A percentile compares a stretch with the other conserved stretches of the same genome.
Evolutionary conservation across 2,797 vertebrate genomes (phyloP).

Genomic region (Psittacula derbiana): DNA sequence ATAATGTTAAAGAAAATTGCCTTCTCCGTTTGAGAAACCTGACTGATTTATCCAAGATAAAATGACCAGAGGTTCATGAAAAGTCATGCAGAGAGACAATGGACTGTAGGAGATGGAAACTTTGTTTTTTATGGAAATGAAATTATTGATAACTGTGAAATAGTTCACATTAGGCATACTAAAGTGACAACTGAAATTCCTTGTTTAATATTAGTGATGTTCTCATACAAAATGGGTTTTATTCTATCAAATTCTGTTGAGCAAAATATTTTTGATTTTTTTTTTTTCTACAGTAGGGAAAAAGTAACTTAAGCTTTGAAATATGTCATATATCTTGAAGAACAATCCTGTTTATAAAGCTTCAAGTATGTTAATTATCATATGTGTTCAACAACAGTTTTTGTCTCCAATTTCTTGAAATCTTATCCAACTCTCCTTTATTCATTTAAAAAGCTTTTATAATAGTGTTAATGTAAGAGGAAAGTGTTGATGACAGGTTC

Average conservation of each 20-base stretch:
- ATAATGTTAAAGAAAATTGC: background rate
- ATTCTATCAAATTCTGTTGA: background rate
- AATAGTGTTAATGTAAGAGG: background rate
- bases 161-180: background rate
- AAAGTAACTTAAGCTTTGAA: background rate
- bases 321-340: background rate
- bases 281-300: background rate
- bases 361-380: background rate
- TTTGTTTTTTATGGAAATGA: background rate
- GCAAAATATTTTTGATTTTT: background rate
- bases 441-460: background rate
- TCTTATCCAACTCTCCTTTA: background rate
- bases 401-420: background rate
- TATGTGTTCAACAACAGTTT: background rate
- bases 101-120: background rate
- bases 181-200: background rate
- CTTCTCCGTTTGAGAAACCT: background rate
- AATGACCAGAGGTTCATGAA: background rate
- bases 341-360: background rate
- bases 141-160: background rate
- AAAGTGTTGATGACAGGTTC: background rate
- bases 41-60: background rate
- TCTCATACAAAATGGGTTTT: background rate
- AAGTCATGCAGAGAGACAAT: background rate
- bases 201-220: background rate